Evolutionary conservation across 1,140 invertebrate genomes (phyloP).

Genomic region (Bombus impatiens): DNA sequence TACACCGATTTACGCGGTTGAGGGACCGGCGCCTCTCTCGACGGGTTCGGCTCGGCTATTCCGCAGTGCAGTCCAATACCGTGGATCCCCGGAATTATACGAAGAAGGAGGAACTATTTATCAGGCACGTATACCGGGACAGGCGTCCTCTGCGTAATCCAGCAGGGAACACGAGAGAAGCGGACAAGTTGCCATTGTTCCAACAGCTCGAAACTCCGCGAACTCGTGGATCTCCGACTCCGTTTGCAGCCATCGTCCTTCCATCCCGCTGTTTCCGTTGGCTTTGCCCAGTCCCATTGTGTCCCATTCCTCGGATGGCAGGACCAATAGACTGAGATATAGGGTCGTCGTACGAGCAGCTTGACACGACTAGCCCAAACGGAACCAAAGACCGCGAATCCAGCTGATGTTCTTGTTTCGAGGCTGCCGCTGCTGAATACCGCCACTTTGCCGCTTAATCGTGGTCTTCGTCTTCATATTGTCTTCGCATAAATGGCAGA

Average conservation of each 20-base stretch:
- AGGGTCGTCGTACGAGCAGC: neutral
- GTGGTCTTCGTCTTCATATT: constrained; percentile 59
- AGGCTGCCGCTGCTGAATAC: constrained; percentile 1
- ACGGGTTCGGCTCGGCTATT: neutral
- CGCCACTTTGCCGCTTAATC: constrained; percentile 41
- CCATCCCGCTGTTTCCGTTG: constrained; percentile 16
- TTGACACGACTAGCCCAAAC: constrained; percentile 17
- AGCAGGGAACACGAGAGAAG: constrained; percentile 27
- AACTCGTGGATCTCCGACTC: constrained; percentile 33
- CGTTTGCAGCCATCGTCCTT: constrained; percentile 16
- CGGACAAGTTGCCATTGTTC: constrained; percentile 64
- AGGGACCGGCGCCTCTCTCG: neutral
- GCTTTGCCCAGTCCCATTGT: constrained; percentile 57
- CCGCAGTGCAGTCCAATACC: constrained; percentile 27
- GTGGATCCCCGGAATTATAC: constrained; percentile 56
- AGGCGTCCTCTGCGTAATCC: constrained; percentile 61
- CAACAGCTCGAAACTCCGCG: constrained; percentile 54
- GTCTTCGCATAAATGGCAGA: constrained; percentile 28
- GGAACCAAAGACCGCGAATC: constrained; percentile 15
- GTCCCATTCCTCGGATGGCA: constrained; percentile 30
- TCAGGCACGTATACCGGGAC: constrained; percentile 52
- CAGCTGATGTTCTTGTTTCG: constrained; percentile 25
- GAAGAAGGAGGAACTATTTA: constrained; percentile 65
- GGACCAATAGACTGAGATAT: constrained; percentile 50
- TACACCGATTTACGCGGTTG: constrained; percentile 12